These are phyloP conservation scores for Colletes gigas DNA, from an alignment of 1,140 invertebrate genomes.

Conservation along the genomic window DNA sequence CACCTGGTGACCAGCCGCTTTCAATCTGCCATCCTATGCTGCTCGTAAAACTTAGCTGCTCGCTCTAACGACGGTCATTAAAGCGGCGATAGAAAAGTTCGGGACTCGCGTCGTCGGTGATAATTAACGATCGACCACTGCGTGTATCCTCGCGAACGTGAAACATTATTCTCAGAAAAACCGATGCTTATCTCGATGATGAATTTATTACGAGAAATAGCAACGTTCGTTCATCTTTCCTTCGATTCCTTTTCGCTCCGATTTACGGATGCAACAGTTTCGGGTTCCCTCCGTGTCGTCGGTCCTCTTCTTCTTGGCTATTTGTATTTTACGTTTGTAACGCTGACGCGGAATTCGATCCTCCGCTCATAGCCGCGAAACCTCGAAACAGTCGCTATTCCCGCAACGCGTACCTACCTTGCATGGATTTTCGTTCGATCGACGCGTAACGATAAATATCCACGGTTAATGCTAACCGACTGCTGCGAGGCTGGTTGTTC, in stretches of 20 bases:
- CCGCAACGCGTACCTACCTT: slow-evolving; percentile 11
- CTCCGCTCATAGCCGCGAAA: not conserved
- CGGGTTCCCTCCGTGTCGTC: not conserved
- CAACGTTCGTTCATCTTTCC: slow-evolving; percentile 24
- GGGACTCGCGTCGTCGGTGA: slow-evolving; percentile 58
- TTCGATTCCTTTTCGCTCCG: not conserved
- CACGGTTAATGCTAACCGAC: slow-evolving; percentile 50
- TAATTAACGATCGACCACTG: slow-evolving; percentile 61
- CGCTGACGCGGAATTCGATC: slow-evolving; percentile 20
- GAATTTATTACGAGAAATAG: slow-evolving; percentile 52
- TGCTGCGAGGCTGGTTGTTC: slow-evolving; percentile 31
- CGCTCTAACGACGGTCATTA: slow-evolving; percentile 57
- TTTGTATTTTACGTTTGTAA: slow-evolving; percentile 21
- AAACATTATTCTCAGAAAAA: slow-evolving; percentile 67
- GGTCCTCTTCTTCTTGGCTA: not conserved
- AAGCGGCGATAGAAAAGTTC: slow-evolving; percentile 64
- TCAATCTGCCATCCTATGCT: slow-evolving; percentile 56
- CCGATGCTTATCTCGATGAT: slow-evolving; percentile 66
- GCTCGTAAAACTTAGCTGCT: slow-evolving; percentile 55
- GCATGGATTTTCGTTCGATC: slow-evolving; percentile 33
- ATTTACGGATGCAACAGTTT: slow-evolving; percentile 12
- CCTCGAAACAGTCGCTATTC: not conserved
- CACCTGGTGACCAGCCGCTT: slow-evolving; percentile 63
- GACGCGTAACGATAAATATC: slow-evolving; percentile 53
- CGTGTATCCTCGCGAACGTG: slow-evolving; percentile 56